Conservation (phyloP, 2,888 invertebrate genomes). For the Amphipyra berbera region DNA sequence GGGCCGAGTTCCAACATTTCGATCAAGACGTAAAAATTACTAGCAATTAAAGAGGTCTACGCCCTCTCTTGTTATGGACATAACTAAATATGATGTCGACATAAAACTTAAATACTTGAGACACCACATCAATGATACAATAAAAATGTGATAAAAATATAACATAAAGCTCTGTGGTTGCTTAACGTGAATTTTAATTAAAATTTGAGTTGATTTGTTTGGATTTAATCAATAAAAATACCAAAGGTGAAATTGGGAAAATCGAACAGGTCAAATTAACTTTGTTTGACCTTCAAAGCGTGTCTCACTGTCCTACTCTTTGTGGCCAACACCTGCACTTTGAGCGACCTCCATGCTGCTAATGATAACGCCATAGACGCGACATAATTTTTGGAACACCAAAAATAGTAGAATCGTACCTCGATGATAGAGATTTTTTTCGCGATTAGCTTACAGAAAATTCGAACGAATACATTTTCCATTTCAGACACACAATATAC, state of each 20-base stretch:
- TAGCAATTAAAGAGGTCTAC: slow-evolving; percentile 76
- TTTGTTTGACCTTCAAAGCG: too few relatives aligned
- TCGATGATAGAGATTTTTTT: too few relatives aligned
- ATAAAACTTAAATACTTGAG: slow-evolving; percentile 42
- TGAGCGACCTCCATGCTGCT: too few relatives aligned
- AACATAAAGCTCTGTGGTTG: slow-evolving; percentile 35
- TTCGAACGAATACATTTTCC: too few relatives aligned
- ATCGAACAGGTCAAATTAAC: neutral
- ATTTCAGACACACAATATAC: slow-evolving; percentile 4
- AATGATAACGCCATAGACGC: too few relatives aligned
- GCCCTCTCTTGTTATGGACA: slow-evolving; percentile 61
- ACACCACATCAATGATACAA: slow-evolving; percentile 40
- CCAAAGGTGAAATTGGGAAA: neutral
- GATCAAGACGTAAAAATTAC: slow-evolving; percentile 81
- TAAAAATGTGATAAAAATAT: slow-evolving; percentile 41
- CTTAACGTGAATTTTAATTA: slow-evolving; percentile 35
- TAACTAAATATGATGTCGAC: slow-evolving; percentile 36
- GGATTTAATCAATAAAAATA: slow-evolving; percentile 8
- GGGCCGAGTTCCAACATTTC: slow-evolving; percentile 66
- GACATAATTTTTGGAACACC: too few relatives aligned
- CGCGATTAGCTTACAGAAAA: too few relatives aligned
- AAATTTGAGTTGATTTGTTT: slow-evolving; percentile 18
- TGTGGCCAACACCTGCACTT: too few relatives aligned
- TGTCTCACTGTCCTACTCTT: too few relatives aligned
- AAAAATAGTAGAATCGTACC: too few relatives aligned